Evolutionary conservation across 1,140 invertebrate genomes (phyloP).

Genomic region (Myzus persicae): DNA sequence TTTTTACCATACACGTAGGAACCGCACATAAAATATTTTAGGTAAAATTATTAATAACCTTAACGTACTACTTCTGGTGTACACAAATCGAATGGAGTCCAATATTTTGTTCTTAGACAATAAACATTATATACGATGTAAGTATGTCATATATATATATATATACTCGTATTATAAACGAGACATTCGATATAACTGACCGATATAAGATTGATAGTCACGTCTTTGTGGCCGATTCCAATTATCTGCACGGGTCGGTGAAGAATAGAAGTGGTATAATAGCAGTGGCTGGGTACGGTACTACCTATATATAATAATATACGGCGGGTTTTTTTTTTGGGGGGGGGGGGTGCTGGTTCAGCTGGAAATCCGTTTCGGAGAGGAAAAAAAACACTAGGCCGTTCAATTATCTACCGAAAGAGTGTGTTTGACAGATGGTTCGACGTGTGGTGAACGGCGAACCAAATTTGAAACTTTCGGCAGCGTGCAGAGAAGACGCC

Average conservation of each 20-base stretch:
- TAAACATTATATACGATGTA: too few species aligned
- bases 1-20: too few species aligned
- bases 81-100: too few species aligned
- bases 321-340: not conserved
- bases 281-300: not conserved
- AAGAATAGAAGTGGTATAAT: not conserved
- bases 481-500: not conserved
- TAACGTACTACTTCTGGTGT: too few species aligned
- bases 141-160: not conserved
- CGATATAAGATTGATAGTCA: not conserved
- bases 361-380: not conserved
- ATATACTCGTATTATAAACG: not conserved
- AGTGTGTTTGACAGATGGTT: not conserved
- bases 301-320: not conserved
- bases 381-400: not conserved
- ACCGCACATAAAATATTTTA: too few species aligned
- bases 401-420: not conserved
- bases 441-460: not conserved
- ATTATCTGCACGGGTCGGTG: not conserved
- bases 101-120: too few species aligned
- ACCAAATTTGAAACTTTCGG: not conserved
- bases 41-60: too few species aligned
- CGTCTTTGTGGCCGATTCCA: not conserved
- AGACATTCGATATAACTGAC: not conserved
- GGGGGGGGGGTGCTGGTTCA: not conserved